Percentiles rank a stretch among this genome's conserved stretches.
Evolutionary conservation across 2,797 vertebrate genomes (phyloP).

Genomic region (Takifugu rubripes): DNA sequence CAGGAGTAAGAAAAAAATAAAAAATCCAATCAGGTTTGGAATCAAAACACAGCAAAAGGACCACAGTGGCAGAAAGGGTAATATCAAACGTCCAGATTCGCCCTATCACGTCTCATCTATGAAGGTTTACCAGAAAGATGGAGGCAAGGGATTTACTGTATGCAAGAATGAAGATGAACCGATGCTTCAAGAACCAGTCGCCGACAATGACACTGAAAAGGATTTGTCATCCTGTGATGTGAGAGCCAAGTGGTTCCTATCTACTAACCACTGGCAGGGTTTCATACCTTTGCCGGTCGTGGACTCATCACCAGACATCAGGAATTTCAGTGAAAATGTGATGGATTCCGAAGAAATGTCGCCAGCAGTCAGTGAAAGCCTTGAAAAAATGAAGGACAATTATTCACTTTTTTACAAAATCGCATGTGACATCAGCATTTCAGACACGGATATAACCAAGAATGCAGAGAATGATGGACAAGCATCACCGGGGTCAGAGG

Average conservation of each 20-base stretch:
- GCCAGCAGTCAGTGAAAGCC: slow-evolving; percentile 54
- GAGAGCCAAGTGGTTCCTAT: slow-evolving; percentile 76
- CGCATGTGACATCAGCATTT: slow-evolving; percentile 69
- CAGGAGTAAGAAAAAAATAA: slow-evolving; percentile 14
- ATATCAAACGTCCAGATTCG: slow-evolving; percentile 48
- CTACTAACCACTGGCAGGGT: slow-evolving; percentile 68
- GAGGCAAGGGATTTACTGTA: slow-evolving; percentile 37
- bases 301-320: slow-evolving; percentile 34
- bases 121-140: slow-evolving; percentile 59
- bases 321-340: slow-evolving; percentile 26
- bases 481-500: slow-evolving; percentile 25
- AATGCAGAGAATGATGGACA: slow-evolving; percentile 41
- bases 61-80: slow-evolving; percentile 36
- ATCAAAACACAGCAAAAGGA: slow-evolving; percentile 50
- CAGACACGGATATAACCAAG: slow-evolving; percentile 66
- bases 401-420: slow-evolving; percentile 73
- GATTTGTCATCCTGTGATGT: slow-evolving; percentile 45
- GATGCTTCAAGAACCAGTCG: slow-evolving; percentile 22
- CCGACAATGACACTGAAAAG: slow-evolving; percentile 34
- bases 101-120: slow-evolving; percentile 70
- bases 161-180: slow-evolving; percentile 26
- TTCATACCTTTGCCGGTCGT: slow-evolving; percentile 58
- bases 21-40: slow-evolving; percentile 31
- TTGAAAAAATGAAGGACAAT: slow-evolving; percentile 70
- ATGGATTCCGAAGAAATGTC: slow-evolving; percentile 47